Conservation (phyloP, 1,140 invertebrate genomes). For the Brachionus asplanchnoidis region DNA sequence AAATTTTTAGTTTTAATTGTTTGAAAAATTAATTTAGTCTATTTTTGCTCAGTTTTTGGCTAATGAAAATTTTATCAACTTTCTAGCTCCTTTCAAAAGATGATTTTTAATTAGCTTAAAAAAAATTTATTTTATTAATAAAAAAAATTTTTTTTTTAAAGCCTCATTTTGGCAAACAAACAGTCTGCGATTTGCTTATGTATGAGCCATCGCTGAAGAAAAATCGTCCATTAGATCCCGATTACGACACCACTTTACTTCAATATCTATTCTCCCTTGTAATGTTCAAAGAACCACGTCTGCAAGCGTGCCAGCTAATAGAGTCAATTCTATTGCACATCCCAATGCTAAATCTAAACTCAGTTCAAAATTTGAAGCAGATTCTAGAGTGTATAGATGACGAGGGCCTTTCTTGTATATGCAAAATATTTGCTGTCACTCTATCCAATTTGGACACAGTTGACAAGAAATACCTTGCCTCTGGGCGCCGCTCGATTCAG, state of each 20-base stretch:
- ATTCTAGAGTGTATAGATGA: constrained; percentile 51
- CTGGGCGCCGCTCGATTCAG: constrained; percentile 42
- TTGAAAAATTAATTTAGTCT: no score
- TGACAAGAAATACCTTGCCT: constrained; percentile 46
- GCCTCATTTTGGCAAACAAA: constrained; percentile 38
- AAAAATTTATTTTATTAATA: no score
- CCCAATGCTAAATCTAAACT: constrained; percentile 32
- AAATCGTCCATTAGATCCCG: background rate
- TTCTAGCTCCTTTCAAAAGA: no score
- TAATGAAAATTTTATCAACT: no score
- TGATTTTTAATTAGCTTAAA: no score
- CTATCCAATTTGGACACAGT: constrained; percentile 56
- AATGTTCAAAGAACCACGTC: constrained; percentile 50
- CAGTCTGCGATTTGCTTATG: constrained; percentile 3
- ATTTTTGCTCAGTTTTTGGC: no score
- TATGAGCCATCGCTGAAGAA: background rate
- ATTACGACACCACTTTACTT: constrained; percentile 17
- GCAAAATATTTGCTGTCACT: constrained; percentile 54
- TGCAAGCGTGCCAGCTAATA: constrained; percentile 53
- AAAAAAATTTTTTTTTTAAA: background rate
- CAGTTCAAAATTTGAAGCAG: constrained; percentile 49
- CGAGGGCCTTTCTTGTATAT: constrained; percentile 53
- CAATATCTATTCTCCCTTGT: constrained; percentile 53
- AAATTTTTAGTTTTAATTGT: no score
- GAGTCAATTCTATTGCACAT: constrained; percentile 53